These are phyloP conservation scores for Desmodus rotundus DNA, from an alignment of 2,113 vertebrate species.

Conservation along the genomic window DNA sequence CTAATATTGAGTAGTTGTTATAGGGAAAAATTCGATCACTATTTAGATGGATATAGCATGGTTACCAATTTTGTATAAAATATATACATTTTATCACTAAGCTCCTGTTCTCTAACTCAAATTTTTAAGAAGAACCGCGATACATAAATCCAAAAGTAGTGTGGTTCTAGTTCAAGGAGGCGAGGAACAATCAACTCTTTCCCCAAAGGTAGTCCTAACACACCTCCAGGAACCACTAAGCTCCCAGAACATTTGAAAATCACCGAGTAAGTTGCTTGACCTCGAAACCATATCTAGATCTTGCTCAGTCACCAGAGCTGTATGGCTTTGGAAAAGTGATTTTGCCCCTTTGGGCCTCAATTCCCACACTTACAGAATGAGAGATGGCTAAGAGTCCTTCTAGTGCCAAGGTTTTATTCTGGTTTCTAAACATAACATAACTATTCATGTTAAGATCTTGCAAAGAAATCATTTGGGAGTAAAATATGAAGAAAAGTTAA, in stretches of 20 bases:
- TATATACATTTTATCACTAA: neutral
- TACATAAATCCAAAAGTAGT: neutral
- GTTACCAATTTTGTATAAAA: neutral
- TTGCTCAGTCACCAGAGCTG: neutral
- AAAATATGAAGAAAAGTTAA: conserved; percentile 43
- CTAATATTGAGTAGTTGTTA: neutral
- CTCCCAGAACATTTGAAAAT: neutral
- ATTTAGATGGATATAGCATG: neutral
- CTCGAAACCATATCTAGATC: neutral
- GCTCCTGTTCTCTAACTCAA: conserved; percentile 2
- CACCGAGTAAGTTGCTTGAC: neutral
- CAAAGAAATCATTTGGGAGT: conserved; percentile 44
- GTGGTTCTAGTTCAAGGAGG: neutral
- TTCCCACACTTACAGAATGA: neutral
- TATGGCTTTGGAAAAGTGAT: neutral
- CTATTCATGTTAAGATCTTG: conserved; percentile 37
- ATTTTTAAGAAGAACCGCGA: neutral
- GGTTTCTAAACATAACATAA: conserved; percentile 53
- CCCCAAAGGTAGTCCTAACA: neutral
- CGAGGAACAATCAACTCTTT: neutral
- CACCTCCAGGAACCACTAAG: neutral
- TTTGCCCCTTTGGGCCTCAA: neutral
- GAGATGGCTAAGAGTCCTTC: neutral
- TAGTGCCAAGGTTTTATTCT: neutral
- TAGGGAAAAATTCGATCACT: conserved; percentile 9